Evolutionary conservation across 2,113 vertebrate species (phyloP), one percentile per base, ranked within the genome.

Genomic region (Maccullochella peelii): DNA sequence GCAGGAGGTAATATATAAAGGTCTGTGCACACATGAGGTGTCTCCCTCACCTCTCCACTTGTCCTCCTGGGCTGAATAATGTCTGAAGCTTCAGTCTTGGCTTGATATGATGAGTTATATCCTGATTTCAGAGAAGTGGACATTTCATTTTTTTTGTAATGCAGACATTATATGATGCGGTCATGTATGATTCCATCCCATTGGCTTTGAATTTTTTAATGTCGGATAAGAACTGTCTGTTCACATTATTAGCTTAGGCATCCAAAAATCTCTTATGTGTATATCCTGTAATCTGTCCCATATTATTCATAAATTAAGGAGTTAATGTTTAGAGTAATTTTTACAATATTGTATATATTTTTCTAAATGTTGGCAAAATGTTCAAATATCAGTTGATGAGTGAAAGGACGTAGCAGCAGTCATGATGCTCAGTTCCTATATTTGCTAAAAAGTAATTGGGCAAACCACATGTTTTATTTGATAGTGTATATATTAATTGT

Each of bases 1-100:
- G 91, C 91, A 89, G 86, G 84, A 86, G 91, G 90, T 90, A 87
- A 94, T 95, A 93, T 91, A 91, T 95, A 94, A 94, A 93, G 86
- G 86, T 76, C 91, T 87, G 77, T 25, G 79, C 91, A 91, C 87
- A 92, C 89, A 86, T 57, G 86, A 90, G 91, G 91, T 87, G 89
- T 91, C 90, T 91, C 80, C 83, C 85, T 92, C 82, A 79, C 92
- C 93, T 92, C 90, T 90, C 86, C 86, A 77, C 85, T 82, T 77
- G 90, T 90, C 90, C 85, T 90, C 88, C 88, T 88, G 81, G 88
- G 91, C 91, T 92, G 91, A 94, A 73, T 88, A 85, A 92, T 90
- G 87, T 90, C 87, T 87, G 36, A 38, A 85, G 87, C 77, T 66
- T 71, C 74, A 73, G 88, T 82, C 88, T 70, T 55, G 69, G 80